These are phyloP conservation scores for Cassiopea andromeda DNA, from an alignment of 30 jellyfish, hydroid and myxozoan genomes.

Conservation along the genomic window DNA sequence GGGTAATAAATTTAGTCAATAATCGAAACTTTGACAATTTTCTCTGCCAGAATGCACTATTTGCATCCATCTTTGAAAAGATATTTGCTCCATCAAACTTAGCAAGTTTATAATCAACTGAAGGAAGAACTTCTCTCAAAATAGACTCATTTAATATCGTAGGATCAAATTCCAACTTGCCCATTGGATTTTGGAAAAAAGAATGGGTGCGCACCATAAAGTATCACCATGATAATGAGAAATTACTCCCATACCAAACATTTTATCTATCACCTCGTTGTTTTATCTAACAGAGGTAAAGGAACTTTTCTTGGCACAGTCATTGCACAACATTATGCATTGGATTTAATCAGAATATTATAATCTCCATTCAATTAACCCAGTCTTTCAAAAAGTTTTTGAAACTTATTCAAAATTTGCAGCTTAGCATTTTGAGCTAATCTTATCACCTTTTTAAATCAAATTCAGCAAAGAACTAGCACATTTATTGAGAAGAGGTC, in stretches of 20 bases:
- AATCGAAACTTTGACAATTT: neutral
- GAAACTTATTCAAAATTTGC: no score
- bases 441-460: no score
- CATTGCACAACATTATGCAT: constrained; percentile 42
- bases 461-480: no score
- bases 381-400: no score
- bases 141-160: constrained; percentile 18
- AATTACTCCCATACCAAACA: constrained; percentile 42
- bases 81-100: constrained; percentile 50
- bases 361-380: no score
- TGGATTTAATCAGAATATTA: neutral
- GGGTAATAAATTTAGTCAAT: no score
- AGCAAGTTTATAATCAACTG: constrained; percentile 44
- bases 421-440: no score
- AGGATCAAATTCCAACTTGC: constrained; percentile 6
- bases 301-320: constrained; percentile 38
- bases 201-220: constrained; percentile 45
- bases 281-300: constrained; percentile 29
- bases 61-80: constrained; percentile 43
- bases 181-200: constrained; percentile 28
- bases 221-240: constrained; percentile 18
- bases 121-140: constrained; percentile 10
- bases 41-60: constrained; percentile 45
- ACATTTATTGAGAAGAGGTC: no score
- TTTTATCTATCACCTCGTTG: constrained; percentile 28